These are phyloP conservation scores for Bombylius discolor DNA, from an alignment of 2,888 invertebrate genomes.

Conservation along the genomic window DNA sequence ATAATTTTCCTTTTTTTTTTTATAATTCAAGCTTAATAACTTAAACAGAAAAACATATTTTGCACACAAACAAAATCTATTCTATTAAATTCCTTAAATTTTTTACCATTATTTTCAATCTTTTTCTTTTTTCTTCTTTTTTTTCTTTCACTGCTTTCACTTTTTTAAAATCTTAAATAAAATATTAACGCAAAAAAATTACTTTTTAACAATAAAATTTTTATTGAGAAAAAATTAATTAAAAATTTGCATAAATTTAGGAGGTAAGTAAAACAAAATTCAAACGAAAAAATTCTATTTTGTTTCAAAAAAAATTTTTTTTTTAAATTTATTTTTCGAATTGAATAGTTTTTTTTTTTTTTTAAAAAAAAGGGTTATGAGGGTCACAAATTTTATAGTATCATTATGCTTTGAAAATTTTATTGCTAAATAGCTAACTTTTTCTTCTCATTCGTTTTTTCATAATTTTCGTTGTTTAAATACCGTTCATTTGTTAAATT, in stretches of 20 bases:
- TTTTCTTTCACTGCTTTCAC: slow-evolving; percentile 8
- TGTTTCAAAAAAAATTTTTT: too few relatives aligned
- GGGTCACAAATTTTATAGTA: too few relatives aligned
- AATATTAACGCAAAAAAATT: background rate
- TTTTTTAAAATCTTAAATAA: background rate
- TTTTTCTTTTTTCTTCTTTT: slow-evolving; percentile 2
- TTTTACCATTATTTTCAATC: background rate
- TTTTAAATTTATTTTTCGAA: too few relatives aligned
- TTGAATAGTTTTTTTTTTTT: too few relatives aligned
- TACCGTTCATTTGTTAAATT: too few relatives aligned
- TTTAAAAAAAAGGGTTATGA: too few relatives aligned
- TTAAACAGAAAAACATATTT: background rate
- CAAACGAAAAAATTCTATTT: too few relatives aligned
- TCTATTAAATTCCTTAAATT: background rate
- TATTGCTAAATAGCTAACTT: too few relatives aligned
- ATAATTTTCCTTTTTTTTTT: background rate
- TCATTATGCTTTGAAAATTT: too few relatives aligned
- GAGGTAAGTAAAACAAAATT: slow-evolving; percentile 4
- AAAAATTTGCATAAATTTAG: background rate
- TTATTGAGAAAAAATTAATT: background rate
- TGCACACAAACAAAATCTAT: background rate
- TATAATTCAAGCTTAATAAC: background rate
- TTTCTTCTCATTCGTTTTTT: too few relatives aligned
- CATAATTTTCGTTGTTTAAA: too few relatives aligned
- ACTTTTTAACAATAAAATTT: background rate